These are phyloP conservation scores for Hiodon alosoides DNA, from an alignment of 2,113 vertebrate genomes.

Conservation along the genomic window DNA sequence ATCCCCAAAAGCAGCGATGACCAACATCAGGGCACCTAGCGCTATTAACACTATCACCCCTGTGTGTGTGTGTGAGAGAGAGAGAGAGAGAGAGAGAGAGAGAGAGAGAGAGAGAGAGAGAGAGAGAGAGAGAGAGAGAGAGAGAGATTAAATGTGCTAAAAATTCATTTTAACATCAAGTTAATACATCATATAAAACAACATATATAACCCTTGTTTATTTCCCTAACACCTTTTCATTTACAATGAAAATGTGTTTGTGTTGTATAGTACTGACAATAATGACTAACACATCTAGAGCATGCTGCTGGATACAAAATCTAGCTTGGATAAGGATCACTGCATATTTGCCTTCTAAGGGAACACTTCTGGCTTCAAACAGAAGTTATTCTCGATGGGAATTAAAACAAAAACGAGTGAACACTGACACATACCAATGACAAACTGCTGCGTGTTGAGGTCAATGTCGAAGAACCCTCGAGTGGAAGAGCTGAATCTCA, in stretches of 20 bases:
- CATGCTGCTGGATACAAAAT: too few relatives aligned
- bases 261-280: slow-evolving; percentile 22
- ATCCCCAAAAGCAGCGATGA: slow-evolving; percentile 6
- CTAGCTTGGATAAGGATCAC: too few relatives aligned
- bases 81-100: neutral
- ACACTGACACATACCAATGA: slow-evolving; percentile 1
- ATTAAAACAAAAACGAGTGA: neutral
- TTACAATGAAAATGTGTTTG: too few relatives aligned
- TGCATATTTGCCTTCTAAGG: too few relatives aligned
- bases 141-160: too few relatives aligned
- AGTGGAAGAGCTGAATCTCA: neutral
- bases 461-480: slow-evolving; percentile 15
- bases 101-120: too few relatives aligned
- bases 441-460: slow-evolving; percentile 18
- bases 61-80: neutral
- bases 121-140: too few relatives aligned
- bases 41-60: slow-evolving; percentile 15
- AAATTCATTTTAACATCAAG: too few relatives aligned
- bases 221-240: too few relatives aligned
- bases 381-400: too few relatives aligned
- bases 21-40: neutral
- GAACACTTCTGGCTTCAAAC: neutral
- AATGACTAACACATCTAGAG: slow-evolving; percentile 10
- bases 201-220: too few relatives aligned
- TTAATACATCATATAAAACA: too few relatives aligned